These are phyloP conservation scores for Grapholita molesta DNA, from an alignment of 1,140 invertebrate species.

Conservation along the genomic window DNA sequence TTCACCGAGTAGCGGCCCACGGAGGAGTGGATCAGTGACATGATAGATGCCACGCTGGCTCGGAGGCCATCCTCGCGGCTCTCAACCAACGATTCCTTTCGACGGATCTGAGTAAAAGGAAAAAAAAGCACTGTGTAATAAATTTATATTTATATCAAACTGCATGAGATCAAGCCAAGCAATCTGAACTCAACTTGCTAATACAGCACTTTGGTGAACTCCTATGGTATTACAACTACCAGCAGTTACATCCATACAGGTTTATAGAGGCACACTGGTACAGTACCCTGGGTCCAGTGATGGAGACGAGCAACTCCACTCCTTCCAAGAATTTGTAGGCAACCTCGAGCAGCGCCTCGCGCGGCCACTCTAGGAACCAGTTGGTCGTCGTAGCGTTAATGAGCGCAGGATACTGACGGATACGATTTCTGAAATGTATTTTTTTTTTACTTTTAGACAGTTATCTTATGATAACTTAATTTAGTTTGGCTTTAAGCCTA, in stretches of 20 bases:
- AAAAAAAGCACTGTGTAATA: not conserved
- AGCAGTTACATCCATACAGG: too few relatives aligned
- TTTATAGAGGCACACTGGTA: too few relatives aligned
- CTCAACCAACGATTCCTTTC: constrained; percentile 73
- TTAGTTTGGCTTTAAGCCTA: too few relatives aligned
- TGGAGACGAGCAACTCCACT: constrained; percentile 82
- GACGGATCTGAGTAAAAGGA: constrained; percentile 39
- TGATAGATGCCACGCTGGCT: constrained; percentile 83
- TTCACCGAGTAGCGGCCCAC: constrained; percentile 83
- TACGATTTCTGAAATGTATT: constrained; percentile 84
- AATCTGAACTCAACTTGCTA: not conserved
- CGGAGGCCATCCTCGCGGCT: constrained; percentile 81
- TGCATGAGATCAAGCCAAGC: too few relatives aligned
- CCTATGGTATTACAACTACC: too few relatives aligned
- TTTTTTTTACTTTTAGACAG: too few relatives aligned
- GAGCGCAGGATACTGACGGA: constrained; percentile 91
- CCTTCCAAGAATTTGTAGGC: constrained; percentile 84
- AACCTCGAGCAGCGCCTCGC: constrained; percentile 91
- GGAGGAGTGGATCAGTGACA: constrained; percentile 88
- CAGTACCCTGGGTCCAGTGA: constrained; percentile 78
- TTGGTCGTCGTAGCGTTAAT: constrained; percentile 93
- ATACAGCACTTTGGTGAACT: too few relatives aligned
- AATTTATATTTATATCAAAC: not conserved
- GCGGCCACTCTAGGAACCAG: constrained; percentile 93
- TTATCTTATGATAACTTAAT: too few relatives aligned